These are phyloP conservation scores for Nemurella pictetii DNA, from an alignment of 2,888 invertebrate species.

Conservation along the genomic window DNA sequence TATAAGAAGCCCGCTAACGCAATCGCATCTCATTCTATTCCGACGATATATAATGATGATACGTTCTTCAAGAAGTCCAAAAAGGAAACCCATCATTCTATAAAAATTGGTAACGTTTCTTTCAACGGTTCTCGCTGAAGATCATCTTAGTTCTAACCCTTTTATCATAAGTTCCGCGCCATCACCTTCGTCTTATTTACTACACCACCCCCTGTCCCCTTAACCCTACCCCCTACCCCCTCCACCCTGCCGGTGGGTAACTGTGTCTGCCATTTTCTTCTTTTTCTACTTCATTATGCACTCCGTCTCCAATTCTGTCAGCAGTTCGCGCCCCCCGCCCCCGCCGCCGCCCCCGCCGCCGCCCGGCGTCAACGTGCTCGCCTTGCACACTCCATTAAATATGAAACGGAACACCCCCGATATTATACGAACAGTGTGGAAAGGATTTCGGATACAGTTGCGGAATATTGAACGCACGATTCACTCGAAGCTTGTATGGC, in stretches of 20 bases:
- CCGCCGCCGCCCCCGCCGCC: conserved; percentile 31
- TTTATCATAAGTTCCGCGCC: conserved; percentile 17
- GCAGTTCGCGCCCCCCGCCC: conserved; percentile 26
- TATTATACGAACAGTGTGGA: conserved; percentile 30
- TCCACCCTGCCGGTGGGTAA: not conserved
- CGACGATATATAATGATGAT: not conserved
- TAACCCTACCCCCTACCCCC: not conserved
- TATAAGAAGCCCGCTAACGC: not conserved
- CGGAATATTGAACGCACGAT: conserved; percentile 19
- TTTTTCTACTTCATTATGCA: conserved; percentile 32
- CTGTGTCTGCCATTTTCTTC: conserved; percentile 26
- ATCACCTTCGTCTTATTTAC: conserved; percentile 21
- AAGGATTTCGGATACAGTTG: conserved; percentile 27
- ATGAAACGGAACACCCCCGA: conserved; percentile 31
- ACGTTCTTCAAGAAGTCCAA: too few relatives aligned
- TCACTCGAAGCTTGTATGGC: not conserved
- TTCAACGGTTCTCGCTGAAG: not conserved
- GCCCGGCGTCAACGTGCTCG: conserved; percentile 3
- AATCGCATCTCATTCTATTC: not conserved
- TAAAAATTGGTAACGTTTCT: not conserved
- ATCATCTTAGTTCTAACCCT: conserved; percentile 12
- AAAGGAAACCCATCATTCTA: not conserved
- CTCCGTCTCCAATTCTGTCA: conserved; percentile 31
- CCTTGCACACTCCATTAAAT: conserved; percentile 31
- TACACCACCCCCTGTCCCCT: not conserved